phyloP scores from a whole-genome alignment of 2,113 vertebrate species.

The Zootoca vivipara region DNA sequence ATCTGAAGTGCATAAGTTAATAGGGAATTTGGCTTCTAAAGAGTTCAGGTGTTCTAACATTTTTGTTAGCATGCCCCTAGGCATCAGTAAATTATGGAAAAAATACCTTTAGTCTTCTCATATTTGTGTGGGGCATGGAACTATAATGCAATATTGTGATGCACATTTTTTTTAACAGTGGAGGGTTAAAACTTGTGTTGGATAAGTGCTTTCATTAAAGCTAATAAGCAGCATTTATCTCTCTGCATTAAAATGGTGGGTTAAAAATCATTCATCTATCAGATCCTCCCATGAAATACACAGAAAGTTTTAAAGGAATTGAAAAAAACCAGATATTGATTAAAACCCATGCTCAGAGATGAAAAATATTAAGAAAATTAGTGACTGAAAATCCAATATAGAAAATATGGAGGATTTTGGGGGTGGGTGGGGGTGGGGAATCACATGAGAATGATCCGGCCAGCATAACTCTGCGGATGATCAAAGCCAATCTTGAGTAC shows the following conservation, averaged over 20 bases:
- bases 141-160: conserved; percentile 13
- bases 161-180: background rate
- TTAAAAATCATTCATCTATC: conserved; percentile 59
- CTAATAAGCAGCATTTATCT: conserved; percentile 9
- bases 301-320: conserved; percentile 65
- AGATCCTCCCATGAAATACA: conserved; percentile 63
- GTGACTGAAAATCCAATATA: conserved; percentile 61
- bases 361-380: conserved; percentile 58
- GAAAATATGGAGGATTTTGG: conserved; percentile 53
- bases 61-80: background rate
- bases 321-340: conserved; percentile 62
- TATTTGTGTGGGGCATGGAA: background rate
- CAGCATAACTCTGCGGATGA: conserved; percentile 79
- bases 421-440: conserved; percentile 41
- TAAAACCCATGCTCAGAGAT: conserved; percentile 66
- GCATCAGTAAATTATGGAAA: background rate
- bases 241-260: conserved; percentile 57
- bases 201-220: background rate
- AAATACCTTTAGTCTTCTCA: background rate
- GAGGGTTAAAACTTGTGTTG: background rate
- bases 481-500: conserved; percentile 80
- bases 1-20: background rate
- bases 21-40: background rate
- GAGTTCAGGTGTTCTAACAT: background rate
- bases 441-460: conserved; percentile 72